Base-by-base conservation (phyloP, 1,140 invertebrate genomes). In the Aphidius gifuensis region DNA sequence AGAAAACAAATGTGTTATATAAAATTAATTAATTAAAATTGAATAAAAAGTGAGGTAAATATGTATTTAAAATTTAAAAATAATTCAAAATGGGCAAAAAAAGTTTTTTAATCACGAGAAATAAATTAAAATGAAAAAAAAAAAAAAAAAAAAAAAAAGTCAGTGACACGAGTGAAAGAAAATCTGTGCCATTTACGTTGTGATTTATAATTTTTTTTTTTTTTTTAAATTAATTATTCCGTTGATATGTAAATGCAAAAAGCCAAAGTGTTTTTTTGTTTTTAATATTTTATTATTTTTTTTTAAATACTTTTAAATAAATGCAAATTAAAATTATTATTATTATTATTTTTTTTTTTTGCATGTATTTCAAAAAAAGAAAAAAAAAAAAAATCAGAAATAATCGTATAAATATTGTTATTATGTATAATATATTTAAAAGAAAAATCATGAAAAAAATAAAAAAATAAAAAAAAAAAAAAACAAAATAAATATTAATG, bases 331-430 rank as follows among this genome's bases (percentile, higher is more conserved):
- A 75, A 80, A 78, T 82, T 82, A 83, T 79, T 80, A 73, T 83
- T 81, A 79, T 75, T 74, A 74, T 66, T 68, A 46, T 67, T 78
- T 68, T 73, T 72, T 74, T 73, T 77, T 77, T 80, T 74, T 80
- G 74, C 78, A 78, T 80, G 74, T 78, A 75, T 81, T 72, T 79
- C 73, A 71, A 2, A 23, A 23, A 23, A 23, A 23, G 3, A 23
- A 3, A 23, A 23, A 23, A 23, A 23, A 23, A 23, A 23, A 23
- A 2, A 73, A 77, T 80, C 73, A 77, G 69, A 73, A 74, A 58
- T 76, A 75, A 80, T 79, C 76, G 69, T 82, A 81, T 80, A 79
- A 80, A 80, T 82, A 82, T 80, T 80, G 75, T n/a, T n/a, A n/a
- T 80, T 80, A 81, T 73, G 71, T 71, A 74, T 74, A 77, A 78